Conservation (phyloP, 2,888 invertebrate species). For the Torymus tubicola region DNA sequence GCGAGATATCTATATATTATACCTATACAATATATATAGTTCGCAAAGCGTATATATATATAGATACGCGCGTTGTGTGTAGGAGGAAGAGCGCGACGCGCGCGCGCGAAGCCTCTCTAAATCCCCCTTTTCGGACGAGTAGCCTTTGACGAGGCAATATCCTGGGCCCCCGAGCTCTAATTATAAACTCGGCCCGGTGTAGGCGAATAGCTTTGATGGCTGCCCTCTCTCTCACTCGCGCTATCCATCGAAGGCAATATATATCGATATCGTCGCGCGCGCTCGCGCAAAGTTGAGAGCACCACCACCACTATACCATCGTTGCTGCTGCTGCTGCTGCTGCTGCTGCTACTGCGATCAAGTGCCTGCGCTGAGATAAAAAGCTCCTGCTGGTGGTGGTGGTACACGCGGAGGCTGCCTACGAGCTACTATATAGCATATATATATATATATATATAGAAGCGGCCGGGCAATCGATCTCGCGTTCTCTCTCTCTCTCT, state of each 20-base stretch:
- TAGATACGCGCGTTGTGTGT: not conserved
- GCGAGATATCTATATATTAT: no score
- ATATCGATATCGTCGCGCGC: constrained; percentile 41
- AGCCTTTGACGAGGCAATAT: constrained; percentile 56
- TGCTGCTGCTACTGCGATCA: not conserved
- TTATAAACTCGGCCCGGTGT: constrained; percentile 62
- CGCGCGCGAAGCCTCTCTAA: constrained; percentile 42
- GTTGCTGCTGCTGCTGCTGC: no score
- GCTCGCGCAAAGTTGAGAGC: constrained; percentile 2
- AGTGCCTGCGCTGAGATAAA: constrained; percentile 1
- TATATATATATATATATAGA: no score
- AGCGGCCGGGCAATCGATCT: not conserved
- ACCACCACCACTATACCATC: not conserved
- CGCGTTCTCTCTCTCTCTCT: not conserved
- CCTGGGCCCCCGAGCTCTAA: constrained; percentile 61
- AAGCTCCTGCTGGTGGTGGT: no score
- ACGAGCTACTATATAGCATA: no score
- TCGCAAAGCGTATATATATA: no score
- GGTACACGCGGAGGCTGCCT: no score
- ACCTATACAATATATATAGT: no score
- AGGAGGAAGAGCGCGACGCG: not conserved
- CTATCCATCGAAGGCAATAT: constrained; percentile 3
- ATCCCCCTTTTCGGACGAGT: constrained; percentile 49
- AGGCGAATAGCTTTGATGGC: constrained; percentile 60
- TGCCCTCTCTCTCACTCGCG: constrained; percentile 5